Evolutionary conservation across 2,113 vertebrate species (phyloP), one percentile per base, ranked within the genome.

Genomic region (Coptodon rendalli): DNA sequence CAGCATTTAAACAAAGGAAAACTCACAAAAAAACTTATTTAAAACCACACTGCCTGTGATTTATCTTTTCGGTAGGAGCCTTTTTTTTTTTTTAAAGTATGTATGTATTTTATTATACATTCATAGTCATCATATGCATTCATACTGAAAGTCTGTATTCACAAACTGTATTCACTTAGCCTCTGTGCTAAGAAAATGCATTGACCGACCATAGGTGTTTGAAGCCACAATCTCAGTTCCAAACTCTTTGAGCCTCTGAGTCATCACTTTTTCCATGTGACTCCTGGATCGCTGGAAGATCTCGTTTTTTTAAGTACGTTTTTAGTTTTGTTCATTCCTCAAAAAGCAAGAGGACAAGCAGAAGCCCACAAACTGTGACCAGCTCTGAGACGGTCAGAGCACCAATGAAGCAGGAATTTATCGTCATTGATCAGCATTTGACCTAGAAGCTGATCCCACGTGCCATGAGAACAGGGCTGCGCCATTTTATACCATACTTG

Each of bases 251-350:
- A 31, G 24, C 14, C 27, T 9, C 13, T 29, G 24, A 59, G 27
- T 29, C 14, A 59, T 59, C 27, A 29, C 13, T 17, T 31, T 59
- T 36, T 34, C 59, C 3, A 1, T 7, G 59, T 36, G 31, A 63
- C 59, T 63, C 2, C 17, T 17, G 27, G 1, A 17, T 31, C 0
- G 1, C 27, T 36, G 9, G 17, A 36, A 36, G 31, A n/a, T 6
- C 9, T 12, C 1, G 2, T 6, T 19, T 17, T 17, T 63, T 34
- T 19, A 19, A 66, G 59, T 19, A n/a, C 6, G 0, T 36, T 36
- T 61, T 36, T 12, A 36, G 3, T 34, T 61, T 56, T 34, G 57
- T 7, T 34, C 29, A 16, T 17, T 19, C 29, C 57, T 59, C 4
- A 29, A 59, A 59, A 59, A 59, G 56, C 13, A 59, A 16, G 56